Conservation (phyloP, 2,888 invertebrate species). For the Caenorhabditis sp. region DNA sequence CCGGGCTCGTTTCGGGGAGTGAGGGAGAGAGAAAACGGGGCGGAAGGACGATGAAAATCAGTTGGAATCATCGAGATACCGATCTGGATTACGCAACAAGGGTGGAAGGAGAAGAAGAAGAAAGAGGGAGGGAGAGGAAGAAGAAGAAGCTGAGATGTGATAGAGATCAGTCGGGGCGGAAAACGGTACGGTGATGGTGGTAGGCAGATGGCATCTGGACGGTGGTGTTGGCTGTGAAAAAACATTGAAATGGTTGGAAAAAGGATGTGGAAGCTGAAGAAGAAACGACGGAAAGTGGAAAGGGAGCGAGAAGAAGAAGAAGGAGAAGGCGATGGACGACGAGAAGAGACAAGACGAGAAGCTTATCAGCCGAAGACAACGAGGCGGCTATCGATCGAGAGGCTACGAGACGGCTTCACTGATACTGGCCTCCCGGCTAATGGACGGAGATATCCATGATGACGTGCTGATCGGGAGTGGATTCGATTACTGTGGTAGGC, state of each 20-base stretch:
- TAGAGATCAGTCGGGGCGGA: slow-evolving; percentile 20
- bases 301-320: too few relatives aligned
- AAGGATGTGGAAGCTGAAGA: neutral
- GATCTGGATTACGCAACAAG: slow-evolving; percentile 53
- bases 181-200: slow-evolving; percentile 38
- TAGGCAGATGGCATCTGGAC: neutral
- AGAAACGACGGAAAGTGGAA: too few relatives aligned
- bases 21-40: too few relatives aligned
- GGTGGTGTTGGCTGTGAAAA: slow-evolving; percentile 21
- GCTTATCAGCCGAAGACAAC: slow-evolving; percentile 29
- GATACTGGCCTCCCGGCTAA: slow-evolving; percentile 45
- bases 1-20: slow-evolving; percentile 25
- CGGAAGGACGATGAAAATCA: too few relatives aligned
- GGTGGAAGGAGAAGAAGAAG: slow-evolving; percentile 8
- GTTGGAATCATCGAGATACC: slow-evolving; percentile 15
- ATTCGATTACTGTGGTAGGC: neutral
- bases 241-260: neutral
- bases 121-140: neutral
- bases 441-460: slow-evolving; percentile 25
- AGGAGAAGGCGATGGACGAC: slow-evolving; percentile 12
- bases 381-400: slow-evolving; percentile 40
- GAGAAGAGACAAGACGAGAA: slow-evolving; percentile 30
- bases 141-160: slow-evolving; percentile 13
- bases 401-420: too few relatives aligned
- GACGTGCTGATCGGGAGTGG: neutral